phyloP scores from a whole-genome alignment of 2,888 invertebrate genomes.

The Meta bourneti region DNA sequence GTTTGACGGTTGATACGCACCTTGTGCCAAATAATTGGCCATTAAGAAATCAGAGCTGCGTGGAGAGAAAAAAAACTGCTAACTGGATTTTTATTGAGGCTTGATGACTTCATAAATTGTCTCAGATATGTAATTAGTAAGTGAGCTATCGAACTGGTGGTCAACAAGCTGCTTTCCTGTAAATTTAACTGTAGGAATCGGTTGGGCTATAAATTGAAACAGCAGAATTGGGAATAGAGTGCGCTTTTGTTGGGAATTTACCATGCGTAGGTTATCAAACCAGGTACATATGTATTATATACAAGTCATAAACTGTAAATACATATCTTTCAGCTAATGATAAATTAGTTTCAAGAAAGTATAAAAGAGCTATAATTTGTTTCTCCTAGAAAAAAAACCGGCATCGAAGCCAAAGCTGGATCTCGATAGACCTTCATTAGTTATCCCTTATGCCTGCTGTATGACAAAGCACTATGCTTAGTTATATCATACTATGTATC shows the following conservation, averaged over 20 bases:
- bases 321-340: too few species aligned
- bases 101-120: constrained; percentile 44
- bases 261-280: too few species aligned
- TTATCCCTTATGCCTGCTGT: constrained; percentile 46
- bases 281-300: too few species aligned
- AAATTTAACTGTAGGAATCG: background rate
- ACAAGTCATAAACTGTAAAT: too few species aligned
- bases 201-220: background rate
- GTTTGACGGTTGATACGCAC: background rate
- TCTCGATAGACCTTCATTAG: constrained; percentile 59
- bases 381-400: constrained; percentile 43
- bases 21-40: background rate
- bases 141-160: too few species aligned
- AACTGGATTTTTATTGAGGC: constrained; percentile 26
- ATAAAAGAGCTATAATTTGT: too few species aligned
- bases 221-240: too few species aligned
- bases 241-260: too few species aligned
- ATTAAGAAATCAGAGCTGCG: constrained; percentile 33
- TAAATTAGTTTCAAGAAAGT: too few species aligned
- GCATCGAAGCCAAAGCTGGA: constrained; percentile 40
- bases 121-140: background rate
- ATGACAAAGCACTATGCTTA: constrained; percentile 51
- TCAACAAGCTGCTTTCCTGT: too few species aligned
- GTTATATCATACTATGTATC: too few species aligned
- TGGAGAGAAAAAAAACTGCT: constrained; percentile 13